Evolutionary conservation across 2,113 vertebrate species (phyloP).

Genomic region (Pitta sordida): DNA sequence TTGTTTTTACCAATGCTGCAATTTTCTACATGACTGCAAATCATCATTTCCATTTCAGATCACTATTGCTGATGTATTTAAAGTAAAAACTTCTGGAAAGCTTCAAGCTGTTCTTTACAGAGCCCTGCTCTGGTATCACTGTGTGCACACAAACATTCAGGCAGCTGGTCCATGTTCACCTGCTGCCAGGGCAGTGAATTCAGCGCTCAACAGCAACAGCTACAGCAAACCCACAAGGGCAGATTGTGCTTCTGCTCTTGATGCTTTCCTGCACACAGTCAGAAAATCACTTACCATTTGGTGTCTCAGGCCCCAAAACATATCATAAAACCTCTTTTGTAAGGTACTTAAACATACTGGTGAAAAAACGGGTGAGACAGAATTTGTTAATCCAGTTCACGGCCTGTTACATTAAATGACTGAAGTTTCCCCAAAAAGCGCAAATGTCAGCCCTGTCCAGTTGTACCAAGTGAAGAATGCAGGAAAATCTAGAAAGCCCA

Average conservation of each 20-base stretch:
- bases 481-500: neutral
- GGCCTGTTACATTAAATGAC: neutral
- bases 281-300: neutral
- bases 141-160: neutral
- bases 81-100: neutral
- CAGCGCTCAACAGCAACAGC: neutral
- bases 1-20: neutral
- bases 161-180: rapidly evolving
- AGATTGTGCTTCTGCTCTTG: neutral
- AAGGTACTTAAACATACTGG: neutral
- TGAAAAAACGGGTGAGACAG: rapidly evolving
- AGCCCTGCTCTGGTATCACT: neutral
- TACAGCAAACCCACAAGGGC: neutral
- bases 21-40: neutral
- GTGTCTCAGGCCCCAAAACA: neutral
- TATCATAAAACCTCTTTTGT: neutral
- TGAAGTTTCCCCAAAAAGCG: neutral
- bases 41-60: neutral
- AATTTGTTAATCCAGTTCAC: neutral
- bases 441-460: neutral
- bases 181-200: neutral
- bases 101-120: neutral
- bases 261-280: neutral
- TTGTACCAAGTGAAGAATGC: neutral
- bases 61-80: neutral